Conservation (phyloP, 2,888 invertebrate genomes). For the Arge pagana region DNA sequence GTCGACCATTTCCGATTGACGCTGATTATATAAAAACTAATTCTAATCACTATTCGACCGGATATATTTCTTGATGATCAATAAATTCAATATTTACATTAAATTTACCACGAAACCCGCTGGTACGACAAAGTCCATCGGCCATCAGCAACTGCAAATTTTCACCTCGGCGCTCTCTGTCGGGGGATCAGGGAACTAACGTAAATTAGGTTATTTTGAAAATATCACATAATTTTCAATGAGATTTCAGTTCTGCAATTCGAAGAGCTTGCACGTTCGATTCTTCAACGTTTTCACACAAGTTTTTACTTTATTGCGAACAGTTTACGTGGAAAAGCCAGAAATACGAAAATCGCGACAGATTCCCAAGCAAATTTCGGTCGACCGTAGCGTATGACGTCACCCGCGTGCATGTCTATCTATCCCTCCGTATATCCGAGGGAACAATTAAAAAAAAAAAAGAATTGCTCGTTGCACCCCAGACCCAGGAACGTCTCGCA, state of each 20-base stretch:
- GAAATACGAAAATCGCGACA: conserved; percentile 10
- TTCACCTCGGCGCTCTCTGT: conserved; percentile 3
- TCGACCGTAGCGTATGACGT: conserved; percentile 38
- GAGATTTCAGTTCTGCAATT: neutral
- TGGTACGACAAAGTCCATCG: conserved; percentile 45
- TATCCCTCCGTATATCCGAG: too few relatives aligned
- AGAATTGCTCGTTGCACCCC: too few relatives aligned
- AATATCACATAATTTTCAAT: conserved; percentile 18
- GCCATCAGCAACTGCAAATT: conserved; percentile 44
- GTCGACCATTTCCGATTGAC: conserved; percentile 21
- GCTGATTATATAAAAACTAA: conserved; percentile 7
- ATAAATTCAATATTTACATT: conserved; percentile 48
- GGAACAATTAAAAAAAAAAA: too few relatives aligned
- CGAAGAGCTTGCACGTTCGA: too few relatives aligned
- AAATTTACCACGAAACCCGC: conserved; percentile 44
- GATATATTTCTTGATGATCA: conserved; percentile 26
- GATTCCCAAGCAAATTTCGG: conserved; percentile 28
- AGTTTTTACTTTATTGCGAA: neutral
- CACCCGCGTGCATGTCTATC: conserved; percentile 29
- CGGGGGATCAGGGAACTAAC: conserved; percentile 24
- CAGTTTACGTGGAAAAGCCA: too few relatives aligned
- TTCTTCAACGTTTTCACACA: neutral
- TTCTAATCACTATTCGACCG: conserved; percentile 18
- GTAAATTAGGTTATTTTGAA: conserved; percentile 42
- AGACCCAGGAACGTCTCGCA: too few relatives aligned